These are phyloP conservation scores for Semibalanus balanoides DNA, from an alignment of 1,140 invertebrate genomes.

Conservation along the genomic window DNA sequence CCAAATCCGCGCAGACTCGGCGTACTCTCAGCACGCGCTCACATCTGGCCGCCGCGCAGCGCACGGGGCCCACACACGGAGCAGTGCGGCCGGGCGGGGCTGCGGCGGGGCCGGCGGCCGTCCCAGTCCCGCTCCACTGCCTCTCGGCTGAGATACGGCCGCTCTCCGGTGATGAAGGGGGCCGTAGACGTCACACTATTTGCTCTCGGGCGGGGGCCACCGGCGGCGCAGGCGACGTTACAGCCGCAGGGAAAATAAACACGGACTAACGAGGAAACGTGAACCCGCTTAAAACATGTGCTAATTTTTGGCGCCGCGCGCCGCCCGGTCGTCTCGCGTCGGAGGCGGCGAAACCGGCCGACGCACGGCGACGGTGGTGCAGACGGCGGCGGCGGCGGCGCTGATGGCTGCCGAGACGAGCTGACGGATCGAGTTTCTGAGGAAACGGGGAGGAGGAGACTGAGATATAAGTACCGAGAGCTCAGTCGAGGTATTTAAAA, in stretches of 20 bases:
- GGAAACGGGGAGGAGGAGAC: too few relatives aligned
- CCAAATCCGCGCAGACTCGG: too few relatives aligned
- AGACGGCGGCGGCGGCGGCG: too few relatives aligned
- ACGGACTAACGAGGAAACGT: not conserved
- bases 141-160: not conserved
- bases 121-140: too few relatives aligned
- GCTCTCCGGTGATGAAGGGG: not conserved
- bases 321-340: not conserved
- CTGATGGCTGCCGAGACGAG: too few relatives aligned
- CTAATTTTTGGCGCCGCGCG: constrained; percentile 1
- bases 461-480: too few relatives aligned
- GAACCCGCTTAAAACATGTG: not conserved
- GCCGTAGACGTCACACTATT: not conserved
- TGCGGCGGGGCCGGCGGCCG: too few relatives aligned
- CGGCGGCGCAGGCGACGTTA: not conserved
- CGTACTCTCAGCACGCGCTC: not conserved
- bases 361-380: not conserved
- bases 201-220: not conserved
- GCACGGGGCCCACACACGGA: not conserved
- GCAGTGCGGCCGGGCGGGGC: too few relatives aligned
- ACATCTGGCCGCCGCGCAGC: not conserved
- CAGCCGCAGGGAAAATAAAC: not conserved
- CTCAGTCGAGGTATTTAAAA: too few relatives aligned
- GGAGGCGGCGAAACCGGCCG: not conserved
- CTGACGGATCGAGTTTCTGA: too few relatives aligned